Conservation (phyloP, 2,113 vertebrate genomes). For the Calyptomena viridis region DNA sequence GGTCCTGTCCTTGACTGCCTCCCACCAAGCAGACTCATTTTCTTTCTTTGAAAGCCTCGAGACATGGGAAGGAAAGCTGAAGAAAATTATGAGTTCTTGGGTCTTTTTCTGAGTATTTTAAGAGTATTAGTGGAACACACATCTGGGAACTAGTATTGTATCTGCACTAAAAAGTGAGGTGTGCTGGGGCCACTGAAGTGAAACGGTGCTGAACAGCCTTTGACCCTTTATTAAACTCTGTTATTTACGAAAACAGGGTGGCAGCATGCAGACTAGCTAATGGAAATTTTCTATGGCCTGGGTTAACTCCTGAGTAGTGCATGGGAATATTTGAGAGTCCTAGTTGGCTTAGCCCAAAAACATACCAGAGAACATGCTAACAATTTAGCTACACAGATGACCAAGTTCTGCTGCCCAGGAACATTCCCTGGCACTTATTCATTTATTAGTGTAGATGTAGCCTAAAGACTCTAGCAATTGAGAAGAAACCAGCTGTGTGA, state of each 20-base stretch:
- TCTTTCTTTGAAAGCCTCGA: background rate
- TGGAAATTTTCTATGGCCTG: background rate
- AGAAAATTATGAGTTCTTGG: background rate
- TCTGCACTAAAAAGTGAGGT: background rate
- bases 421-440: background rate
- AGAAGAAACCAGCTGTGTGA: background rate
- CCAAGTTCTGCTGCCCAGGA: background rate
- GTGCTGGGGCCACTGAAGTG: background rate
- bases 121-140: background rate
- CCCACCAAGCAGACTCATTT: background rate
- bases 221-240: background rate
- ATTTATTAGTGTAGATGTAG: background rate
- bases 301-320: background rate
- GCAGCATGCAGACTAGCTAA: background rate
- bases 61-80: background rate
- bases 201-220: background rate
- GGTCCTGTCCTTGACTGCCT: background rate
- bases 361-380: background rate
- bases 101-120: background rate
- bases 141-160: background rate
- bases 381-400: background rate
- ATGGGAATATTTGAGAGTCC: background rate
- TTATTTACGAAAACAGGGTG: background rate
- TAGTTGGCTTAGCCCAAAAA: background rate
- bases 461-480: background rate